These are phyloP conservation scores for Dipodomys ordii DNA, from an alignment of 2,113 vertebrate genomes.

Conservation along the genomic window DNA sequence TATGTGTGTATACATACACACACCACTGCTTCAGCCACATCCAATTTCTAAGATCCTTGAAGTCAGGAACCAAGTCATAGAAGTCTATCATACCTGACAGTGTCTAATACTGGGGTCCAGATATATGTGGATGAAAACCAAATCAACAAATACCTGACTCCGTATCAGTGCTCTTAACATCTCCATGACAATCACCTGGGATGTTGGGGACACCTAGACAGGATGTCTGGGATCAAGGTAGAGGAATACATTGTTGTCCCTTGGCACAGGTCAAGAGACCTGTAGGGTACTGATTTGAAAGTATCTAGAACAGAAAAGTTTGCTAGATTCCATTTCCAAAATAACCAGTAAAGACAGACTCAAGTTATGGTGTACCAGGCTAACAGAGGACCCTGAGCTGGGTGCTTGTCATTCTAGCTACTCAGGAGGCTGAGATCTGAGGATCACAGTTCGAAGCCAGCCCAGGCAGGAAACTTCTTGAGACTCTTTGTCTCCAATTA, in stretches of 20 bases:
- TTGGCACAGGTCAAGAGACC: not conserved
- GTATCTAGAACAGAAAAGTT: too few species aligned
- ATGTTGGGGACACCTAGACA: not conserved
- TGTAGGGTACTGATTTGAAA: too few species aligned
- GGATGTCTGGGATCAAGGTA: not conserved
- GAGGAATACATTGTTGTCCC: not conserved
- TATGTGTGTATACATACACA: not conserved
- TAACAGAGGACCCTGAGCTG: too few species aligned
- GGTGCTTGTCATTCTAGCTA: too few species aligned
- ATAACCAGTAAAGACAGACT: too few species aligned
- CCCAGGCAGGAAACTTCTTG: too few species aligned
- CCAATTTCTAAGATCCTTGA: not conserved
- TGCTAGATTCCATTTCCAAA: too few species aligned
- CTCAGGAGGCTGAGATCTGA: too few species aligned
- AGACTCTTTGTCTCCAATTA: too few species aligned
- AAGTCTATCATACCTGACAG: not conserved
- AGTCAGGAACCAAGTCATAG: not conserved
- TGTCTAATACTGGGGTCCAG: not conserved
- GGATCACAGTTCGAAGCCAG: too few species aligned
- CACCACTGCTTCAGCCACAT: not conserved
- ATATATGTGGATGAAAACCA: conserved; percentile 13
- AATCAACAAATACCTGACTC: not conserved
- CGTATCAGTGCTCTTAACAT: not conserved
- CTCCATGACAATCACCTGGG: not conserved
- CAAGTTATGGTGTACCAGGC: too few species aligned